These are phyloP conservation scores for Amazona guildingii DNA, from an alignment of 2,113 vertebrate genomes.

Conservation along the genomic window DNA sequence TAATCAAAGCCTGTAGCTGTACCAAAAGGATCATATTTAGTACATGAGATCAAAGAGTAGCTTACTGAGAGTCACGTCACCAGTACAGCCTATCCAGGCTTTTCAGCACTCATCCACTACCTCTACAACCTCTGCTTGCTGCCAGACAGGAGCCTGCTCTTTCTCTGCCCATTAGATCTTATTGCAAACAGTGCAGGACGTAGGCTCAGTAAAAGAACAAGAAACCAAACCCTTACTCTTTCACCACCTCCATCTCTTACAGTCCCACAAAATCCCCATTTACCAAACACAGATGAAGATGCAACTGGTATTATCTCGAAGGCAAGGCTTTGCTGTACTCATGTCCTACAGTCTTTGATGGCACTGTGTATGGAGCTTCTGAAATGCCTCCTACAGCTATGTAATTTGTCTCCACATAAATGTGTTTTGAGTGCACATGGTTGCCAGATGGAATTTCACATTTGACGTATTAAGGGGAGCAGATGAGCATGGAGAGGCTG, in stretches of 20 bases:
- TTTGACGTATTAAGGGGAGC: not conserved
- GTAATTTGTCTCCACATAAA: conserved; percentile 10
- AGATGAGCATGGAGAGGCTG: conserved; percentile 45
- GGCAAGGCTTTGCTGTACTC: not conserved
- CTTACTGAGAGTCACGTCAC: not conserved
- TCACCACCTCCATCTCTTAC: not conserved
- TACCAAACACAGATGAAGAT: not conserved
- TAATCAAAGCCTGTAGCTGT: conserved; percentile 38
- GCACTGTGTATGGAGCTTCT: not conserved
- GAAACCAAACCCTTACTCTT: not conserved
- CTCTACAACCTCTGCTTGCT: not conserved
- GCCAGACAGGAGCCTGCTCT: not conserved
- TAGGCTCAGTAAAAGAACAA: not conserved
- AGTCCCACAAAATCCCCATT: not conserved
- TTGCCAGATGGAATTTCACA: conserved; percentile 47
- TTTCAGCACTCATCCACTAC: not conserved
- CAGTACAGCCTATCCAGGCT: not conserved
- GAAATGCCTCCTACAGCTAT: conserved; percentile 30
- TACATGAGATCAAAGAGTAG: conserved; percentile 17
- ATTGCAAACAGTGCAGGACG: not conserved
- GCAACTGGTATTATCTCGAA: not conserved
- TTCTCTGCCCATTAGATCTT: not conserved
- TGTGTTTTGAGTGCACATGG: not conserved
- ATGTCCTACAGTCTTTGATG: not conserved
- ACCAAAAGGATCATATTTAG: conserved; percentile 31